Base-by-base conservation (phyloP, 2,797 vertebrate species). In the Gastrophryne carolinensis region DNA sequence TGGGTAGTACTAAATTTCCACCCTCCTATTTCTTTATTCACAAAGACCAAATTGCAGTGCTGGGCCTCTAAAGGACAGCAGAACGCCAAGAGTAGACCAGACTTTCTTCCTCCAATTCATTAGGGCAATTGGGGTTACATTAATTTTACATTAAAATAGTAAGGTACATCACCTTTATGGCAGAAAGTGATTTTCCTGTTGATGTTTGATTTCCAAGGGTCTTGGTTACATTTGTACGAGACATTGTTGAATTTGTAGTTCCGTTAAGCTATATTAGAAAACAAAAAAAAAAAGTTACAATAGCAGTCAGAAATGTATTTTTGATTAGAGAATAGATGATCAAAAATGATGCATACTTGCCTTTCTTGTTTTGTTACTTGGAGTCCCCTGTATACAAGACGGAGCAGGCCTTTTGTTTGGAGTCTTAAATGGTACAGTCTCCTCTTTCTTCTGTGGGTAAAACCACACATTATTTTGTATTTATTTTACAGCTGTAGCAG, bases 281-380 rank as follows among this genome's bases (percentile, higher is more conserved):
- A 3, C 3, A n/a, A n/a, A 41, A 41, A 41, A 7, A n/a, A 5
- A n/a, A 6, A 44, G 6, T 15, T 47, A 19, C 11, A 44, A 34
- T 10, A 47, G 35, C 8, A 64, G 6, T n/a, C 27, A 9, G 32
- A n/a, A n/a, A n/a, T n/a, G n/a, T n/a, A n/a, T n/a, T n/a, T n/a
- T n/a, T n/a, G n/a, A n/a, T n/a, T n/a, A n/a, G n/a, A n/a, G n/a
- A n/a, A n/a, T n/a, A n/a, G n/a, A n/a, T n/a, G n/a, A n/a, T n/a
- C n/a, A n/a, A n/a, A n/a, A n/a, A n/a, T n/a, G n/a, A n/a, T 29
- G n/a, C 4, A 27, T 19, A 60, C 75, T 80, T 77, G 50, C 82
- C 67, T 74, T 84, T 17, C 79, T 47, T 2, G 24, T 76, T 64
- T 84, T 84, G 21, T 79, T 84, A 26, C 13, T 60, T 12, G 77